Evolutionary conservation across 1,140 invertebrate species (phyloP), one percentile per base, ranked within the genome.

Genomic region (Hesperophylax magnus): DNA sequence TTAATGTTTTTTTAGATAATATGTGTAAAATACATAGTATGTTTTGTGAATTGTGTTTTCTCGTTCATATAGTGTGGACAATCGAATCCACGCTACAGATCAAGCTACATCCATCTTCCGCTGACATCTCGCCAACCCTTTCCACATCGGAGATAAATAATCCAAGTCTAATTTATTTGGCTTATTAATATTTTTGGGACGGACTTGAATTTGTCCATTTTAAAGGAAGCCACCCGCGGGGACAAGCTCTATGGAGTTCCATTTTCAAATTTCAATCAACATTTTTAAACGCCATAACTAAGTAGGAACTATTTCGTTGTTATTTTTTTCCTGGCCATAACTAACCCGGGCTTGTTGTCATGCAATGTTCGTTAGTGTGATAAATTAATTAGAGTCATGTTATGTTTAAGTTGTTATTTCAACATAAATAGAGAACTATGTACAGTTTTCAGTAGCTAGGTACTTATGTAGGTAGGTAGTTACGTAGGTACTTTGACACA

Each of bases 131-230:
- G 52, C 47, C 69, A 72, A 72, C 69, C 69, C 69, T 72, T 72
- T 72, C 69, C 47, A 72, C 69, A 54, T 52, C 47, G 47, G 27
- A 54, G 69, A 72, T 72, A 54, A 72, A 72, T 72, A 72, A 20
- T n/a, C 15, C n/a, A 53, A 22, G n/a, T 54, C 15, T 54, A 53
- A 72, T 72, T 72, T 72, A 72, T 72, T 72, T 54, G 18, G 47
- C 69, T 72, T 72, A 72, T 72, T 72, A 72, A 72, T 53, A 72
- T 72, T 72, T 52, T 54, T 72, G 18, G 65, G 56, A 71, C 67
- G 22, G 27, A 69, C 52, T 53, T 54, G 52, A 72, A 20, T 72
- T n/a, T 54, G 52, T 18, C 47, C 69, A 54, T 54, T 72, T 72
- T 53, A 18, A 72, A 54, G 52, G 20, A 24, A 72, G 69, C 69